Percentiles rank a stretch among this genome's conserved stretches.
phyloP scores from a whole-genome alignment of 2,113 vertebrate species.

The Bubalus kerabau region DNA sequence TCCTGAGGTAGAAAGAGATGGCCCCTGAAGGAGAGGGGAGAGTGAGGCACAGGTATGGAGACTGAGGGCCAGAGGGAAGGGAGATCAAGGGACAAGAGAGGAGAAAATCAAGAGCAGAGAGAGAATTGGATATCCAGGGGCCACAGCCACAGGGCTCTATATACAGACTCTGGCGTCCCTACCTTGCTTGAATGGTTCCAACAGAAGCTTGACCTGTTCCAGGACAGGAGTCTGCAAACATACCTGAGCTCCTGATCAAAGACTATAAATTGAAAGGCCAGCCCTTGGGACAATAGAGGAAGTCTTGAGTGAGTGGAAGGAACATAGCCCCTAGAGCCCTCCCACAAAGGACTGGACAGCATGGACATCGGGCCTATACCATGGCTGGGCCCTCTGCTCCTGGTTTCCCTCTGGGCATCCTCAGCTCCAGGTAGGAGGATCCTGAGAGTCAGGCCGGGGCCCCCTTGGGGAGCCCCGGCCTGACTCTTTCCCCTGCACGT shows the following conservation, averaged over 20 bases:
- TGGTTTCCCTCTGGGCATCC: background rate
- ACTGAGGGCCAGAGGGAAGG: background rate
- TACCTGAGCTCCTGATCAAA: background rate
- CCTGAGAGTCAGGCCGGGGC: accelerated
- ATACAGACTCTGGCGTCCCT: background rate
- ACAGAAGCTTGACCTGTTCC: conserved; percentile 40
- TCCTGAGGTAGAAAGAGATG: background rate
- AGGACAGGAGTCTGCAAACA: background rate
- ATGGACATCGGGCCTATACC: background rate
- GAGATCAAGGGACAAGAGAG: background rate
- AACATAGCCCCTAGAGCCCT: background rate
- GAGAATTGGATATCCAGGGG: background rate
- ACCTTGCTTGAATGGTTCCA: conserved; percentile 1
- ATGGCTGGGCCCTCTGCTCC: conserved; percentile 7
- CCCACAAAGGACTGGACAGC: accelerated
- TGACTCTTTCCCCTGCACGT: background rate
- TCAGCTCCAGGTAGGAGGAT: conserved; percentile 15
- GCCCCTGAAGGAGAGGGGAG: too few relatives aligned
- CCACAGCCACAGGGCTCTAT: accelerated
- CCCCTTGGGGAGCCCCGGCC: accelerated
- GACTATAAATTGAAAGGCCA: background rate
- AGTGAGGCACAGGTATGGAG: background rate
- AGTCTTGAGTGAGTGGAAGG: accelerated
- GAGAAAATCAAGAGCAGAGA: background rate
- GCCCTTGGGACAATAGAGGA: background rate